Evolutionary conservation across 2,113 vertebrate species (phyloP), one percentile per base, ranked within the genome.

Genomic region (Mirounga angustirostris): DNA sequence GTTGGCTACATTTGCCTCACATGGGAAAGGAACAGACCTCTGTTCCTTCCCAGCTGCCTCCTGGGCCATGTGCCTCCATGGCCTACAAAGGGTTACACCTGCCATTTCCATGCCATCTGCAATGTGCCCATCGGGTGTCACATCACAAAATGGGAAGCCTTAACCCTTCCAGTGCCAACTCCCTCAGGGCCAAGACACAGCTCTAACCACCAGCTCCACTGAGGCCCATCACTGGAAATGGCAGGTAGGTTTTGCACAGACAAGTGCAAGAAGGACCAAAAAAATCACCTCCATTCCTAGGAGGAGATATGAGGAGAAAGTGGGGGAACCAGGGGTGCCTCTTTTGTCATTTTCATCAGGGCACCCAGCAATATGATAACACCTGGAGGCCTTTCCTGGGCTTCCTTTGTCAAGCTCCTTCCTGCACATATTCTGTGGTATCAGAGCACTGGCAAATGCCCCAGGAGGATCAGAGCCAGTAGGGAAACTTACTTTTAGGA

Each of bases 141-240:
- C 99, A 99, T 99, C 99, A 99, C 99, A 99, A 99, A 99, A 99
- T 99, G 99, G 99, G 99, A 99, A 99, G 98, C 98, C 98, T 99
- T 99, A 99, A 99, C 99, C 98, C 99, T 99, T 99, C 97, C 96
- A 98, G 98, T 98, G 97, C 99, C 98, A 67, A 90, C 78, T 98
- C 80, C 95, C 92, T 91, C 56, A 71, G 71, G 71, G 18, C 5
- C 2, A 13, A 67, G 65, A 30, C 3, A 15, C 9, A 56, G 74
- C 52, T 76, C 83, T 74, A n/a, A 56, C 56, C 36, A 46, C 59
- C 82, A 87, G 76, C 26, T 92, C 56, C 85, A 88, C 1, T 0
- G 18, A 95, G 16, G 43, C 26, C 86, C 16, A 2, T 14, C 18
- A 30, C 40, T 89, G 33, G 43, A 96, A 92, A 97, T 63, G 83